Conservation (phyloP, 2,113 vertebrate genomes). For the Sander lucioperca region DNA sequence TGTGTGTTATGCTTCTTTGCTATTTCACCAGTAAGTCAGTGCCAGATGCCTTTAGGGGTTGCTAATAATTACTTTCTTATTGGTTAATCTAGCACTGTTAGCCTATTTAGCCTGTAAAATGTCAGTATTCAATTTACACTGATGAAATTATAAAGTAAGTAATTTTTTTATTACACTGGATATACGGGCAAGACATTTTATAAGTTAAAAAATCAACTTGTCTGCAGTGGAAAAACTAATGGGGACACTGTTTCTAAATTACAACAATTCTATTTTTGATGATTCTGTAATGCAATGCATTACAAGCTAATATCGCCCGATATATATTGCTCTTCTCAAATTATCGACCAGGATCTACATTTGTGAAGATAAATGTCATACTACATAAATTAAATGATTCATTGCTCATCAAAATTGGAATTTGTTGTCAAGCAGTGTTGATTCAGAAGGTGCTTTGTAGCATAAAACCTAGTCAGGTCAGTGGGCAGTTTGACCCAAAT, state of each 20-base stretch:
- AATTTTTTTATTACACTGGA: not conserved
- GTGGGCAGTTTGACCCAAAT: slow-evolving; percentile 21
- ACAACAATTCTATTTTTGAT: not conserved
- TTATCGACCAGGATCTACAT: not conserved
- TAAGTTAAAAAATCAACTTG: not conserved
- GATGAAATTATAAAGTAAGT: not conserved
- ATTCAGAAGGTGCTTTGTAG: not conserved
- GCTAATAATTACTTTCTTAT: slow-evolving; percentile 12
- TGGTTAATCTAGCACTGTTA: slow-evolving; percentile 16
- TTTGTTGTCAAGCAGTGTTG: not conserved
- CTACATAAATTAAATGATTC: not conserved
- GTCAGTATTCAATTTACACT: not conserved
- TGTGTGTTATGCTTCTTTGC: not conserved
- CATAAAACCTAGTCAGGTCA: slow-evolving; percentile 6
- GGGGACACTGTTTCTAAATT: not conserved
- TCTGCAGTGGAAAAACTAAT: not conserved
- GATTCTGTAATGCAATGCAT: not conserved
- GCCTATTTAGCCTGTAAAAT: not conserved
- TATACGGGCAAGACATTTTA: not conserved
- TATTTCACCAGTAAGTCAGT: not conserved
- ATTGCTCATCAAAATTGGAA: not conserved
- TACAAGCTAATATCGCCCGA: not conserved
- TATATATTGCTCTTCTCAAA: not conserved
- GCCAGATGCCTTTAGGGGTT: not conserved
- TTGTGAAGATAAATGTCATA: not conserved